phyloP scores from a whole-genome alignment of 1,140 invertebrate genomes.

The Colletes gigas region DNA sequence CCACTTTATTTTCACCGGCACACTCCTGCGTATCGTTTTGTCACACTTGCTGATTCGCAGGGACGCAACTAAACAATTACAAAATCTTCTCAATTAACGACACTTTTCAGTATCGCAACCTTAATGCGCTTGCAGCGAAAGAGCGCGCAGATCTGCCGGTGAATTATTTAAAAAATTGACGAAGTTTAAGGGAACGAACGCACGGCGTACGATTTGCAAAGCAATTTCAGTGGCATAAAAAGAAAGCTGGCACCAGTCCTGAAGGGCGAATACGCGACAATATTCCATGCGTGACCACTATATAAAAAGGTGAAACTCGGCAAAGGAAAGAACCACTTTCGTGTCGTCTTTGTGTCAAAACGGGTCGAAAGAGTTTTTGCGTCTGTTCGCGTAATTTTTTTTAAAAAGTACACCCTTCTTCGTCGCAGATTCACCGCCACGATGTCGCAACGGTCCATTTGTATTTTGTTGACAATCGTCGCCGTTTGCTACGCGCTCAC shows the following conservation, averaged over 20 bases:
- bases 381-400: neutral
- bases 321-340: slow-evolving; percentile 72
- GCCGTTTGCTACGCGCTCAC: slow-evolving; percentile 15
- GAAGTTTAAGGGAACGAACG: too few relatives aligned
- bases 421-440: neutral
- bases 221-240: neutral
- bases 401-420: neutral
- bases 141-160: neutral
- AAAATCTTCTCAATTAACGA: neutral
- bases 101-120: neutral
- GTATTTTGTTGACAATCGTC: slow-evolving; percentile 4
- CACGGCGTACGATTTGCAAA: fast-evolving
- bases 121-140: too few relatives aligned
- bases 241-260: slow-evolving; percentile 44
- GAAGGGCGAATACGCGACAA: slow-evolving; percentile 63
- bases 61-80: slow-evolving; percentile 51
- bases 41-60: slow-evolving; percentile 66
- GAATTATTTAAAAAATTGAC: neutral
- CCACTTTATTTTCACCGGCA: slow-evolving; percentile 75
- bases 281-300: slow-evolving; percentile 72
- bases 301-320: slow-evolving; percentile 77
- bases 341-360: slow-evolving; percentile 42
- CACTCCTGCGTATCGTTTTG: slow-evolving; percentile 48
- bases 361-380: neutral
- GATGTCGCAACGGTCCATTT: slow-evolving; percentile 39